Base-by-base conservation (phyloP, 2,797 vertebrate species). In the Sebastes minor region DNA sequence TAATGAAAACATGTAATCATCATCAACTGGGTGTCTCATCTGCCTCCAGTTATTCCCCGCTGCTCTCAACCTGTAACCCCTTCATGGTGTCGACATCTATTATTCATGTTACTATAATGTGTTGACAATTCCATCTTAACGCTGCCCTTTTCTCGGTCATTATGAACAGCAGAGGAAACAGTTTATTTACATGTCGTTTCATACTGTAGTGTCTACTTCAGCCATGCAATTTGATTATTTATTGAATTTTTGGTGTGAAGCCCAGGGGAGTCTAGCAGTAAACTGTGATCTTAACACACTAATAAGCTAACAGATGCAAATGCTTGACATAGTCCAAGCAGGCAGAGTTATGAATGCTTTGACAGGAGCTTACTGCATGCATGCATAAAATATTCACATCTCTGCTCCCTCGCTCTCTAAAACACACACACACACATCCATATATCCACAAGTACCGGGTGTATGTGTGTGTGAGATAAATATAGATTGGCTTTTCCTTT, bases 1-100 rank as follows among this genome's bases (percentile, higher is more conserved):
- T 90, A 85, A 92, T 93, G 90, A 91, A 92, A 93, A 91, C 86
- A 85, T 82, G 77, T 82, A 82, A 89, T 89, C 85, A 90, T 80
- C 83, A 75, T 88, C 71, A 74, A 63, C 76, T 20, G 74, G 56
- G 77, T 68, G 81, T 74, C 78, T 89, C 77, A 23, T 81, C 86
- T 63, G 80, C 73, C 52, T 70, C 71, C 76, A 81, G 52, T 80
- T 76, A 81, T 32, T 72, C 53, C 84, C 82, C 33, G 80, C 87
- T 79, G 73, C 52, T 89, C 67, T 66, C 73, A 70, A 68, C 80
- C 82, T 83, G 67, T 67, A 61, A 76, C 70, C 71, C 59, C 62
- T 69, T 73, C 56, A 33, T 57, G 56, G 55, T 12, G 71, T 76
- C 25, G 2, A 67, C 27, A n/a, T 66, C 72, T 64, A 71, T 80